Base-by-base conservation (phyloP, 2,888 invertebrate genomes). In the Nemurella pictetii region DNA sequence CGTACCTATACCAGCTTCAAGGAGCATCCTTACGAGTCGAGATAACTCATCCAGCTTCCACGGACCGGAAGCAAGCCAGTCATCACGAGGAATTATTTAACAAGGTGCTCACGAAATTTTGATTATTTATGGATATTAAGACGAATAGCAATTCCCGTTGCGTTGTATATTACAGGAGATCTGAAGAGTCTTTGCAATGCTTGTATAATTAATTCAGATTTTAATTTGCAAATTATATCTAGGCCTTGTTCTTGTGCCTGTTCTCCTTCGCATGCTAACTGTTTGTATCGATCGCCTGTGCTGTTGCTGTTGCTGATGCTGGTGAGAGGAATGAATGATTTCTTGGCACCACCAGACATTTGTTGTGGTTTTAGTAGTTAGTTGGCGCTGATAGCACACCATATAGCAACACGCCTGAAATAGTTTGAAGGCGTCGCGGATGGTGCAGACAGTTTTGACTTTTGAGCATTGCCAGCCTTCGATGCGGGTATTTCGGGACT, bases 171-270 rank as follows among this genome's bases (percentile, higher is more conserved):
- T 75, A 75, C 28, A 25, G 9, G 28, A 75, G 26, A 20, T 75
- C 75, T 75, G 27, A 20, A 28, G 75, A 75, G 75, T 20, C 55
- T 75, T 78, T 30, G n/a, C 30, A 30, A 78, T 78, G 29, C 15
- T 78, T 78, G 28, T 30, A 78, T 78, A 78, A 78, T 78, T 78
- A 78, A 78, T 78, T 78, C 78, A 78, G 30, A 30, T 30, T 78
- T 78, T 78, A 78, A 78, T 78, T 78, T 30, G 20, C 28, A 30
- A 78, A 78, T 78, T 29, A 30, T 30, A 12, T n/a, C 12, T 75
- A 55, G 55, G 55, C 55, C 20, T 55, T 20, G 32, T 32, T 1
- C 55, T 55, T 20, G 55, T 55, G n/a, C n/a, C n/a, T n/a, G n/a
- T 55, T 55, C 9, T 12, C 4, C 35, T 35, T 7, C 55, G 55